A percentile compares a stretch with the other conserved stretches of the same genome.
Evolutionary conservation across 1,140 invertebrate species (phyloP).

Genomic region (Druon quercuslanigerum): DNA sequence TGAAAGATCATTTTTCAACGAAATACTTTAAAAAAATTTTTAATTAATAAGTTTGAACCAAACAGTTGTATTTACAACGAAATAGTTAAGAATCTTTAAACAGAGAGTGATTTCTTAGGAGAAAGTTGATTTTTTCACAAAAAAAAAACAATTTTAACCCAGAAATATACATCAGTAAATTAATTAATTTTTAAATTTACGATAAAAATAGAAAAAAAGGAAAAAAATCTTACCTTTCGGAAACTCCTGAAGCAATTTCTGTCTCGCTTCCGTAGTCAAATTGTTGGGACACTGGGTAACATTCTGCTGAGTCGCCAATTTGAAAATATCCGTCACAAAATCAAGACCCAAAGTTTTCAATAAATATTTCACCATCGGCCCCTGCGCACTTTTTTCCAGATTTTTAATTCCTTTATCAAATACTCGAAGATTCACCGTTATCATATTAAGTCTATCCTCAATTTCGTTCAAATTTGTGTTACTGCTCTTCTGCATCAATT

Average conservation of each 20-base stretch:
- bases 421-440: slow-evolving; percentile 85
- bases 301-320: slow-evolving; percentile 82
- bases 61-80: too few species aligned
- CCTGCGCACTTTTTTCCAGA: slow-evolving; percentile 79
- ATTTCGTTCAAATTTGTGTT: slow-evolving; percentile 70
- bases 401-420: slow-evolving; percentile 91
- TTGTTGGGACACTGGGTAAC: slow-evolving; percentile 75
- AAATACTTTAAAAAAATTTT: too few species aligned
- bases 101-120: too few species aligned
- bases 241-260: slow-evolving; percentile 81
- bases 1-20: too few species aligned
- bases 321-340: slow-evolving; percentile 86
- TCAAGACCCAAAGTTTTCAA: slow-evolving; percentile 89
- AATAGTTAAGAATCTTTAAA: too few species aligned
- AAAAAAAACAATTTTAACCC: too few species aligned
- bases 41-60: too few species aligned
- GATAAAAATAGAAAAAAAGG: too few species aligned
- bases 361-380: slow-evolving; percentile 86
- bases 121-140: too few species aligned
- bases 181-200: too few species aligned
- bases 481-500: slow-evolving; percentile 73
- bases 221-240: slow-evolving; percentile 67
- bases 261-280: slow-evolving; percentile 80
- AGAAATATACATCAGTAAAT: too few species aligned
- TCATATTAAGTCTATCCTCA: slow-evolving; percentile 85